Percentiles rank a stretch among this genome's conserved stretches.
These are phyloP conservation scores for Mastacembelus armatus DNA, from an alignment of 2,797 vertebrate genomes.

Conservation along the genomic window DNA sequence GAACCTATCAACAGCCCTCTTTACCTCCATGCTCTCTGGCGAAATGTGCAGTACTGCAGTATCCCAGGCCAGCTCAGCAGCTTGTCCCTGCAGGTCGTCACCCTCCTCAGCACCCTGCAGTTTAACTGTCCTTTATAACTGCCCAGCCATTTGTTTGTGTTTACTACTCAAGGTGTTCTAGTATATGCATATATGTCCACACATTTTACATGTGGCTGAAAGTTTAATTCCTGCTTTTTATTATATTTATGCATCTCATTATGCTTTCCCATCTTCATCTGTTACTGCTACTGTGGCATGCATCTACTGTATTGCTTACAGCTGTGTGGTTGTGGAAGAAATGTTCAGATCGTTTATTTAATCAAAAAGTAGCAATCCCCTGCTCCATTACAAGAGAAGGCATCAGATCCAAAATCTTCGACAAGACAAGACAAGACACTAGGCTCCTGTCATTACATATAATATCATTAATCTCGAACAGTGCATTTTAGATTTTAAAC, in stretches of 20 bases:
- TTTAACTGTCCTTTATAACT: neutral
- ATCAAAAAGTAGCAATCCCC: no score
- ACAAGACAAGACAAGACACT: no score
- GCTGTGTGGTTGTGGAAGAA: no score
- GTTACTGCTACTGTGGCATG: no score
- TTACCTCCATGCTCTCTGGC: constrained; percentile 2
- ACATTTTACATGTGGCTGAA: neutral
- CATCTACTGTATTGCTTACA: no score
- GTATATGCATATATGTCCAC: neutral
- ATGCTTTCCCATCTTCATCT: neutral
- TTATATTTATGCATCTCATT: neutral
- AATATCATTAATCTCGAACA: no score
- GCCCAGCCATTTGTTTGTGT: neutral
- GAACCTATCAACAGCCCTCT: neutral
- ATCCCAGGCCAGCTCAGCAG: constrained; percentile 8
- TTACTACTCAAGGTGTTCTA: neutral
- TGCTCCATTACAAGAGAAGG: no score
- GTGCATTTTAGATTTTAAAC: no score
- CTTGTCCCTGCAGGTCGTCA: constrained; percentile 9
- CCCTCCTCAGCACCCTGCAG: neutral
- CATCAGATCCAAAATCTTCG: no score
- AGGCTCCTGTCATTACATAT: no score
- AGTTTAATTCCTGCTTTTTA: neutral
- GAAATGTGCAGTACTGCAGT: constrained; percentile 11
- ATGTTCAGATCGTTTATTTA: no score